phyloP scores from a whole-genome alignment of 1,140 invertebrate species.

The Druon quercuslanigerum region DNA sequence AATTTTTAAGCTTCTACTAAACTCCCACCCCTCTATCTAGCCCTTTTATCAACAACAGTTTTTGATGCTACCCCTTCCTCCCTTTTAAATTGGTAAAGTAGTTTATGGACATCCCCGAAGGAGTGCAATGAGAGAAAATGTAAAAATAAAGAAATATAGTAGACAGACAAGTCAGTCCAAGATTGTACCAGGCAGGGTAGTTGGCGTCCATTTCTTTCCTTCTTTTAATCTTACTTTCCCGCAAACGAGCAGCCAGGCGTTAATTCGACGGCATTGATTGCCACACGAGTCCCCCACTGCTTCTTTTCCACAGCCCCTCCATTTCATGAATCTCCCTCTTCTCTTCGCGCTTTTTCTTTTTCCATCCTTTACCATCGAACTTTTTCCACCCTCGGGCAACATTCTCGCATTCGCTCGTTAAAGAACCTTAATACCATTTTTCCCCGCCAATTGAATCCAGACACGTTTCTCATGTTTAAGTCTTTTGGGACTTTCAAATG shows the following conservation, averaged over 20 bases:
- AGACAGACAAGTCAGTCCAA: conserved; percentile 34
- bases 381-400: conserved; percentile 31
- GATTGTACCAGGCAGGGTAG: conserved; percentile 49
- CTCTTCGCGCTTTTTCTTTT: conserved; percentile 42
- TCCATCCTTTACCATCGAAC: conserved; percentile 46
- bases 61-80: no score
- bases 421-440: conserved; percentile 17
- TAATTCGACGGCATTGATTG: conserved; percentile 76
- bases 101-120: no score
- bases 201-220: conserved; percentile 73
- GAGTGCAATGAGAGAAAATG: conserved; percentile 51
- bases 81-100: no score
- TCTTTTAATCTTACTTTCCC: conserved; percentile 76
- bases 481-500: no score
- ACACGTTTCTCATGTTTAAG: neutral
- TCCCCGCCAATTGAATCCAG: conserved; percentile 4
- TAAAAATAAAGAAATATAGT: conserved; percentile 48
- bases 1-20: no score
- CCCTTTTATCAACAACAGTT: no score
- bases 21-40: no score
- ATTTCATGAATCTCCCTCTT: conserved; percentile 24
- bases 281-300: conserved; percentile 66
- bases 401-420: conserved; percentile 20
- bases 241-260: conserved; percentile 75
- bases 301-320: conserved; percentile 34